phyloP scores from a whole-genome alignment of 2,113 vertebrate species.

The Morone saxatilis region DNA sequence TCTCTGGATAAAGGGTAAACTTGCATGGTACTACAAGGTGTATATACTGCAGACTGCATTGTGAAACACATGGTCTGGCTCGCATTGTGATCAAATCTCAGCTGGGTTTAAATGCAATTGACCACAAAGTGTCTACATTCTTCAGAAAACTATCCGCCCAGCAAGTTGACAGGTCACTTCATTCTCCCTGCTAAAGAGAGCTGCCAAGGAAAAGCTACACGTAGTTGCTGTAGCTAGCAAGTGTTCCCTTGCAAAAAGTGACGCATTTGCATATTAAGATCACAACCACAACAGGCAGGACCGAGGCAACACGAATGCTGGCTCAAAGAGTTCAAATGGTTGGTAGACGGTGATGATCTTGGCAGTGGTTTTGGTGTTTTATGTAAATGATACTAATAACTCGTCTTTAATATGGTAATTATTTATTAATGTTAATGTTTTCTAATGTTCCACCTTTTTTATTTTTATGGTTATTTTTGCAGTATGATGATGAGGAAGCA shows the following conservation, averaged over 20 bases:
- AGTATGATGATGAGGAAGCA: constrained; percentile 15
- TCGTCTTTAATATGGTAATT: constrained; percentile 19
- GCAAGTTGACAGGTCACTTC: background rate
- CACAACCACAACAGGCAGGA: background rate
- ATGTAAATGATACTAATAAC: constrained; percentile 7
- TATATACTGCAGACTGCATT: background rate
- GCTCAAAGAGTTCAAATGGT: background rate
- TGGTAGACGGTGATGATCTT: background rate
- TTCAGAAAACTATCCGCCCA: no score
- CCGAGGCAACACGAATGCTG: background rate
- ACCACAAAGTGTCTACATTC: no score
- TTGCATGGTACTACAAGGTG: background rate
- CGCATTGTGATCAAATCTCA: background rate
- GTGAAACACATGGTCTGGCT: background rate
- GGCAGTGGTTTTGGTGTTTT: background rate
- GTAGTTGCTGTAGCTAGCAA: background rate
- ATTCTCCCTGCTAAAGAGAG: background rate
- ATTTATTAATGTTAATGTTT: constrained; percentile 5
- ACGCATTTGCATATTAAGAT: background rate
- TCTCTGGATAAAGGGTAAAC: background rate
- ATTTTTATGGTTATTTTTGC: constrained; percentile 22
- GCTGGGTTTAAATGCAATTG: no score
- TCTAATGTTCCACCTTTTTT: constrained; percentile 14
- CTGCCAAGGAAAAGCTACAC: background rate
- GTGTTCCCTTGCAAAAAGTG: background rate